A percentile compares a stretch with the other conserved stretches of the same genome.
Evolutionary conservation across 2,113 vertebrate genomes (phyloP).

Genomic region (Crocuta crocuta): DNA sequence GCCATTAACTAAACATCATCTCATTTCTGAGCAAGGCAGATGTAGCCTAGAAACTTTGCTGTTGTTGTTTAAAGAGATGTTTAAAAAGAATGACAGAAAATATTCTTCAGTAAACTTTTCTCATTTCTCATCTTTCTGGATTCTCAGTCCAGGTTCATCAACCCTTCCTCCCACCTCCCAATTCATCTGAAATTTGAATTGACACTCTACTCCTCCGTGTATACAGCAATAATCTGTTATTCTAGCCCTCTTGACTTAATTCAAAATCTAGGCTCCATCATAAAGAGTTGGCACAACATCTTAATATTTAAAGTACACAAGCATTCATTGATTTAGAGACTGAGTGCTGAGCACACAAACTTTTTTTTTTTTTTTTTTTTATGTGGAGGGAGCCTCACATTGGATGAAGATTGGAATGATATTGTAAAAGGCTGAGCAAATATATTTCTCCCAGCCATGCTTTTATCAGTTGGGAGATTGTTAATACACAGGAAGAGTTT

Average conservation of each 20-base stretch:
- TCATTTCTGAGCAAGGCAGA: background rate
- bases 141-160: background rate
- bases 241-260: background rate
- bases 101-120: background rate
- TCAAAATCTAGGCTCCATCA: background rate
- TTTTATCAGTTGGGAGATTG: background rate
- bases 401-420: background rate
- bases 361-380: background rate
- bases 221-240: background rate
- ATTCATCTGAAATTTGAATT: background rate
- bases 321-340: background rate
- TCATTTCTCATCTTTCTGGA: background rate
- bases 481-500: background rate
- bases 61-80: background rate
- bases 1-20: background rate
- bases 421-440: background rate
- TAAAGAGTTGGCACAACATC: background rate
- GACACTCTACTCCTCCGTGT: background rate
- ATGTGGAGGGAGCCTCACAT: background rate
- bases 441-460: no score
- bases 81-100: background rate
- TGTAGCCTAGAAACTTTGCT: background rate
- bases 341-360: background rate
- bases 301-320: background rate
- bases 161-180: accelerated